These are phyloP conservation scores for Hyalella azteca DNA, from an alignment of 2,888 invertebrate species.

Conservation along the genomic window DNA sequence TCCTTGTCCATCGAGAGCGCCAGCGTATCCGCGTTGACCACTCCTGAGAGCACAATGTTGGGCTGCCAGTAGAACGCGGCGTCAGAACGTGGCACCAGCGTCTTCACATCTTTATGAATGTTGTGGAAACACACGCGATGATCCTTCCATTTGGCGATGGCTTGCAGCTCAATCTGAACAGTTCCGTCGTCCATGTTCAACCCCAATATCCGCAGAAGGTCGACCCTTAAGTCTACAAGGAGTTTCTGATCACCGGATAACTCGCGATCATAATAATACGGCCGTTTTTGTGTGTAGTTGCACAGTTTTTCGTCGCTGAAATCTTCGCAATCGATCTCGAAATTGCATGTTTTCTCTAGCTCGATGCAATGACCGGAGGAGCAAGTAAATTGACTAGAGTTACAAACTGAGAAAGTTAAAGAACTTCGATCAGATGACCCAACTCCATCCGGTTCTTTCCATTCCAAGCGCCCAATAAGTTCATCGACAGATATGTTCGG, in stretches of 20 bases:
- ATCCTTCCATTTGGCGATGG: not conserved
- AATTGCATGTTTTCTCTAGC: not conserved
- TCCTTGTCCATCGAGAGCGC: not conserved
- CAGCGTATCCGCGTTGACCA: not conserved
- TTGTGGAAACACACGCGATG: not conserved
- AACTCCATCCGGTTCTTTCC: not conserved
- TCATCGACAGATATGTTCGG: not conserved
- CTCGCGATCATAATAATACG: not conserved
- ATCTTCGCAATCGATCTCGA: not conserved
- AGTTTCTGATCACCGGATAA: slow-evolving; percentile 2
- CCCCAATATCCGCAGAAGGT: not conserved
- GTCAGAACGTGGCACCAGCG: not conserved
- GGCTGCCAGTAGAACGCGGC: slow-evolving; percentile 32
- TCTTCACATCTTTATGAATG: not conserved
- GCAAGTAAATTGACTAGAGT: not conserved
- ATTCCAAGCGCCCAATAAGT: not conserved
- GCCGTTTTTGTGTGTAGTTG: slow-evolving; percentile 17
- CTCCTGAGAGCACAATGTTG: slow-evolving; percentile 5
- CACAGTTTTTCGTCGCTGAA: slow-evolving; percentile 16
- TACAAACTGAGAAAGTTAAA: slow-evolving; percentile 18
- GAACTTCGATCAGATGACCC: not conserved
- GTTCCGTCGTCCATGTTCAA: not conserved
- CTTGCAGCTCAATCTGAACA: not conserved
- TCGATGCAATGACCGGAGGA: slow-evolving; percentile 4
- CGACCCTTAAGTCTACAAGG: not conserved